phyloP scores from a whole-genome alignment of 2,113 vertebrate genomes.

The Smithornis capensis region DNA sequence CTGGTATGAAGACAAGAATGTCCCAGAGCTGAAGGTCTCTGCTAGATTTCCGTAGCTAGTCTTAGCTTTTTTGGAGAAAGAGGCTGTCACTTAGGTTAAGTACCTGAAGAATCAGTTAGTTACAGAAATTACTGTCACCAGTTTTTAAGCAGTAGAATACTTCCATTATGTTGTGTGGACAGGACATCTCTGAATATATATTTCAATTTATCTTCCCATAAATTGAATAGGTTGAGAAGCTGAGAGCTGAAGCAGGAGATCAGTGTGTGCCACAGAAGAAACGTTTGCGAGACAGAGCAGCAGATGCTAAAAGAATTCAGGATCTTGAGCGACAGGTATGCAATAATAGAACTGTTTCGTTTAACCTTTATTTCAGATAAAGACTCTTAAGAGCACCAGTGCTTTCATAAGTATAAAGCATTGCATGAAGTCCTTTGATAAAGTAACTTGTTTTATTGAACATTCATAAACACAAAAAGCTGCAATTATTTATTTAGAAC shows the following conservation, averaged over 20 bases:
- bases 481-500: neutral
- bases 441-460: neutral
- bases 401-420: neutral
- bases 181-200: neutral
- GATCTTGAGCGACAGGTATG: slow-evolving; percentile 88
- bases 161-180: neutral
- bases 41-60: neutral
- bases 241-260: slow-evolving; percentile 79
- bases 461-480: neutral
- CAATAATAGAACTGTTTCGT: neutral
- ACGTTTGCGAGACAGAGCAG: slow-evolving; percentile 76
- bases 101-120: neutral
- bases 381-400: neutral
- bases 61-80: neutral
- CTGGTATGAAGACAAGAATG: neutral
- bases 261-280: slow-evolving; percentile 76
- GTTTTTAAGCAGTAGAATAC: neutral
- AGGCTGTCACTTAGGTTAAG: neutral
- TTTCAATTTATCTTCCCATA: neutral
- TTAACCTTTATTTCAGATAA: neutral
- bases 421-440: neutral
- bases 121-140: neutral
- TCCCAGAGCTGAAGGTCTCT: neutral
- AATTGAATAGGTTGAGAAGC: slow-evolving; percentile 81
- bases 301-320: slow-evolving; percentile 85